A percentile compares a stretch with the other conserved stretches of the same genome.
Evolutionary conservation across 2,113 vertebrate genomes (phyloP).

Genomic region (Tragelaphus scriptus): DNA sequence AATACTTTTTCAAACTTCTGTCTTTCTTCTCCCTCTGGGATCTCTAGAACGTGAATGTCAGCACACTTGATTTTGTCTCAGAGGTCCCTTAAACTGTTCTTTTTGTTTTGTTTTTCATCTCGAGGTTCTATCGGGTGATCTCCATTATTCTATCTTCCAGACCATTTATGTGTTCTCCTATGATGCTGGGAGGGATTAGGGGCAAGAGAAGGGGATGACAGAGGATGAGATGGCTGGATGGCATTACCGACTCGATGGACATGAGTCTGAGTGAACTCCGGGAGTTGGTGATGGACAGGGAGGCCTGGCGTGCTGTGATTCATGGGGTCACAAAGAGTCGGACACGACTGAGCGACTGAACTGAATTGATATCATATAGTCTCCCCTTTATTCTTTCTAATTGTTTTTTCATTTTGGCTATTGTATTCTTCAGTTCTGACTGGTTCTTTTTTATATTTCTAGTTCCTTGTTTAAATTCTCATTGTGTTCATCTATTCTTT

Average conservation of each 20-base stretch:
- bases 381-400: background rate
- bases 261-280: accelerated
- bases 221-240: too few species aligned
- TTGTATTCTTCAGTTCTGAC: background rate
- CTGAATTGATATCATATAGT: background rate
- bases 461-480: background rate
- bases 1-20: background rate
- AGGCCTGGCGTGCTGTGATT: too few species aligned
- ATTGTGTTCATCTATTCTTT: background rate
- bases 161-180: background rate
- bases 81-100: background rate
- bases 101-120: background rate
- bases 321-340: too few species aligned
- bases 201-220: too few species aligned
- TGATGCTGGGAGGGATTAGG: too few species aligned
- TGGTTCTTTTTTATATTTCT: background rate
- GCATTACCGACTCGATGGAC: too few species aligned
- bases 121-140: background rate
- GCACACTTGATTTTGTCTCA: background rate
- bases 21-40: background rate
- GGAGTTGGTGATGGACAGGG: too few species aligned
- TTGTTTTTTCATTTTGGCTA: background rate
- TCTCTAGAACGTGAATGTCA: background rate
- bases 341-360: too few species aligned
- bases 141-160: background rate